phyloP scores from a whole-genome alignment of 2,113 vertebrate species.

The Hiodon tergisus region DNA sequence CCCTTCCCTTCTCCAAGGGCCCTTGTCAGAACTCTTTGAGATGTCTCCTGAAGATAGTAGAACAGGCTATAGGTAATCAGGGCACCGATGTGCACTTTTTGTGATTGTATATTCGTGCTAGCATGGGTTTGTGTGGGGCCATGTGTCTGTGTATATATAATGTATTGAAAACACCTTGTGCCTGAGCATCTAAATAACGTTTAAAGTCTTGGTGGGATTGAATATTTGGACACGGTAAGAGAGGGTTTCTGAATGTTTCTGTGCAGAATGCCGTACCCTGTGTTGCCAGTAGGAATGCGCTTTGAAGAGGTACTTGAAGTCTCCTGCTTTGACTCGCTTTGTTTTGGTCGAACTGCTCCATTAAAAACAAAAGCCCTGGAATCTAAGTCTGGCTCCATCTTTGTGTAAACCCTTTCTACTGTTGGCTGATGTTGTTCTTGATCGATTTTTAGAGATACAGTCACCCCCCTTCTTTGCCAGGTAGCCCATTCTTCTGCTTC shows the following conservation, averaged over 20 bases:
- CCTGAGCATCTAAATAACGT: too few species aligned
- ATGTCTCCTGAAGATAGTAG: constrained; percentile 56
- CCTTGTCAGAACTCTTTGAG: constrained; percentile 35
- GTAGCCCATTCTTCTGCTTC: too few species aligned
- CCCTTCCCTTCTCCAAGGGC: neutral
- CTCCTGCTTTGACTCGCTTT: neutral
- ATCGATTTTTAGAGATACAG: too few species aligned
- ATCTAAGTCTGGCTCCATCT: neutral
- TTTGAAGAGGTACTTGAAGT: neutral
- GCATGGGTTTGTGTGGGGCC: neutral
- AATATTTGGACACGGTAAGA: neutral
- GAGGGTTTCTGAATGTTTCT: neutral
- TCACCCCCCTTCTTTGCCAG: too few species aligned
- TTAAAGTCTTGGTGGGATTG: too few species aligned
- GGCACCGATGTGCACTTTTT: neutral
- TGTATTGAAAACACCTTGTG: too few species aligned
- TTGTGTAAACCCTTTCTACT: too few species aligned
- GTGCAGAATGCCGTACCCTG: neutral
- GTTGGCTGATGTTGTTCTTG: too few species aligned
- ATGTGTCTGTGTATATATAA: neutral
- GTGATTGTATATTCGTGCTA: neutral
- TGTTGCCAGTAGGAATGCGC: neutral
- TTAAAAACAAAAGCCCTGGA: neutral
- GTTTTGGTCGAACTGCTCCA: neutral
- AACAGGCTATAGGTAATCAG: constrained; percentile 54